These are phyloP conservation scores for Melanotaenia maccullochi DNA, from an alignment of 2,797 vertebrate species.

Conservation along the genomic window DNA sequence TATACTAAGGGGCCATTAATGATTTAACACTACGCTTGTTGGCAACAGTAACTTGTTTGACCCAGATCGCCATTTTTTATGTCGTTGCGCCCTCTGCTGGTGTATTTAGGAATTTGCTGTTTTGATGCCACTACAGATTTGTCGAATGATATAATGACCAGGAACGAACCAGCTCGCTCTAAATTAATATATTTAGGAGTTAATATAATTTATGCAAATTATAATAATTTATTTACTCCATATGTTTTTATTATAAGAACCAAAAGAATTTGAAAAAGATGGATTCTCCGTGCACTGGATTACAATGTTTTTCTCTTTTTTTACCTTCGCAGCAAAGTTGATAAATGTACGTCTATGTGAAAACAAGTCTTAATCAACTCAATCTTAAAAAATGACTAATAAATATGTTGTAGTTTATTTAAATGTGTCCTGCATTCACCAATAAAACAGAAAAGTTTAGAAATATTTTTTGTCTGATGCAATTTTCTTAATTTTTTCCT, in stretches of 20 bases:
- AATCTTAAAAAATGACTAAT: no score
- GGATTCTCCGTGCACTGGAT: not conserved
- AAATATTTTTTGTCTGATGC: not conserved
- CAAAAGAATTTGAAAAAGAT: not conserved
- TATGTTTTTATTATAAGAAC: not conserved
- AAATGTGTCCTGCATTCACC: not conserved
- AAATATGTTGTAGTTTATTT: not conserved
- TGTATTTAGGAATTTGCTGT: fast-evolving
- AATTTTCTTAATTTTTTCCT: not conserved
- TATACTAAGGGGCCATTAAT: not conserved
- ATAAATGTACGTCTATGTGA: not conserved
- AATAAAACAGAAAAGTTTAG: not conserved
- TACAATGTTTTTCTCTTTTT: no score
- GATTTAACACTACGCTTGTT: not conserved
- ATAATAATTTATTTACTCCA: not conserved
- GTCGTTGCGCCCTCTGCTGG: constrained; percentile 49
- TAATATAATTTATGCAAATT: not conserved
- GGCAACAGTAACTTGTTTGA: not conserved
- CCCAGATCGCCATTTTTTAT: not conserved
- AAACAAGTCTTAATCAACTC: not conserved
- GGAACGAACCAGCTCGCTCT: not conserved
- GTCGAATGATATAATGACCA: not conserved
- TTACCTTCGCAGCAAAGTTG: not conserved
- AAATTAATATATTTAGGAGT: not conserved
- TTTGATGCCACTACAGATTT: fast-evolving